A percentile compares a stretch with the other conserved stretches of the same genome.
Evolutionary conservation across 2,888 invertebrate genomes (phyloP).

Genomic region (Ceratothoa steindachneri): DNA sequence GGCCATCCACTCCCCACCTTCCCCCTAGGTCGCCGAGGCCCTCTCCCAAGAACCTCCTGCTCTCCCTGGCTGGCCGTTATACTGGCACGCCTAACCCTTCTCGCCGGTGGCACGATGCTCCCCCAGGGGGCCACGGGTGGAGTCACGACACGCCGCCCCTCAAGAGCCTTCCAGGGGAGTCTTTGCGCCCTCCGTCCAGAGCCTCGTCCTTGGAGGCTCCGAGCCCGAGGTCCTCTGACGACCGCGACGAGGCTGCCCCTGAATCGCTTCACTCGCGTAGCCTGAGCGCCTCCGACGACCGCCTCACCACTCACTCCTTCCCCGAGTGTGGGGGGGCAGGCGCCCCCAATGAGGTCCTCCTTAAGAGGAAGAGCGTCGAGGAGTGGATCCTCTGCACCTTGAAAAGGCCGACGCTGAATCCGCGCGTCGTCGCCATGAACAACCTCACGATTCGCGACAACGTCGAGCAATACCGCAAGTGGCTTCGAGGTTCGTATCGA

Average conservation of each 20-base stretch:
- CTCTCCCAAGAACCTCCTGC: neutral
- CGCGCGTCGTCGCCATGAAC: neutral
- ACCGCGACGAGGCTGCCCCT: neutral
- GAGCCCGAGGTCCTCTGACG: neutral
- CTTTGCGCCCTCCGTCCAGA: neutral
- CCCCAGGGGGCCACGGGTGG: neutral
- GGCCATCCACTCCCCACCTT: neutral
- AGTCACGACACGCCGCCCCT: neutral
- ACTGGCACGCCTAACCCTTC: neutral
- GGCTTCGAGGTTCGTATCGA: neutral
- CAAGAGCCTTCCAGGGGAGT: neutral
- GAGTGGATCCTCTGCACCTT: conserved; percentile 4
- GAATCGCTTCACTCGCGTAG: neutral
- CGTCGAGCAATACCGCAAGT: neutral
- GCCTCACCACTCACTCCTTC: neutral
- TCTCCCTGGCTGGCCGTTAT: neutral
- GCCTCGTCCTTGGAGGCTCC: neutral
- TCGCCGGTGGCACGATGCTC: neutral
- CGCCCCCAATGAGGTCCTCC: neutral
- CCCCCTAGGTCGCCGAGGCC: neutral
- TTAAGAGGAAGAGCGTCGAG: neutral
- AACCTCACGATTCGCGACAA: neutral
- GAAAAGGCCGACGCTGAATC: neutral
- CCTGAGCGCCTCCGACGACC: neutral
- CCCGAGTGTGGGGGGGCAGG: neutral